phyloP scores from a whole-genome alignment of 2,888 invertebrate genomes.

The Aspidapion aeneum region DNA sequence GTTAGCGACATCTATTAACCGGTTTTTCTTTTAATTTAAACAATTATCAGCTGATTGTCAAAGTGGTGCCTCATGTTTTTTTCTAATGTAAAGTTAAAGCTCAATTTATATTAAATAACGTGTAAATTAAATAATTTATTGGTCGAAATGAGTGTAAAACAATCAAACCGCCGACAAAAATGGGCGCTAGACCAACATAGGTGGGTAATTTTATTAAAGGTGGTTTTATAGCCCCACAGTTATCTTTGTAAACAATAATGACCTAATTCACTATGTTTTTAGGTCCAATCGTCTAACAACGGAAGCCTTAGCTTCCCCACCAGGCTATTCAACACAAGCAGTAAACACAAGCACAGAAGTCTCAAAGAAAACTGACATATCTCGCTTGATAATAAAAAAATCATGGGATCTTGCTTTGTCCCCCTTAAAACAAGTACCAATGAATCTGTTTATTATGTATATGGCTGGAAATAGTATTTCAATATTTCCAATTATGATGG shows the following conservation, averaged over 20 bases:
- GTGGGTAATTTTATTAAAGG: not conserved
- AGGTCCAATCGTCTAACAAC: conserved; percentile 30
- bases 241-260: not conserved
- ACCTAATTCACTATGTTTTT: not conserved
- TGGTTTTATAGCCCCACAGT: not conserved
- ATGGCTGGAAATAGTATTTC: conserved; percentile 99
- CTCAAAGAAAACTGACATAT: conserved; percentile 77
- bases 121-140: too few species aligned
- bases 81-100: too few species aligned
- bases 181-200: not conserved
- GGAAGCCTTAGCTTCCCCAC: conserved; percentile 65
- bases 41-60: too few species aligned
- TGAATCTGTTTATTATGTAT: conserved; percentile 99
- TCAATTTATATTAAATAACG: too few species aligned
- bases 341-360: conserved; percentile 73
- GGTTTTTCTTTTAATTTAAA: too few species aligned
- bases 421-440: conserved; percentile 94
- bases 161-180: not conserved
- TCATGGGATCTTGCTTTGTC: conserved; percentile 96
- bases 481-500: conserved; percentile 99
- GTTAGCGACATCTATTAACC: too few species aligned
- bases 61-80: too few species aligned
- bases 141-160: not conserved
- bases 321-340: conserved; percentile 76
- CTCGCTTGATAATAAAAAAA: conserved; percentile 85